phyloP scores from a whole-genome alignment of 2,113 vertebrate genomes.

The Trogon melanurus region DNA sequence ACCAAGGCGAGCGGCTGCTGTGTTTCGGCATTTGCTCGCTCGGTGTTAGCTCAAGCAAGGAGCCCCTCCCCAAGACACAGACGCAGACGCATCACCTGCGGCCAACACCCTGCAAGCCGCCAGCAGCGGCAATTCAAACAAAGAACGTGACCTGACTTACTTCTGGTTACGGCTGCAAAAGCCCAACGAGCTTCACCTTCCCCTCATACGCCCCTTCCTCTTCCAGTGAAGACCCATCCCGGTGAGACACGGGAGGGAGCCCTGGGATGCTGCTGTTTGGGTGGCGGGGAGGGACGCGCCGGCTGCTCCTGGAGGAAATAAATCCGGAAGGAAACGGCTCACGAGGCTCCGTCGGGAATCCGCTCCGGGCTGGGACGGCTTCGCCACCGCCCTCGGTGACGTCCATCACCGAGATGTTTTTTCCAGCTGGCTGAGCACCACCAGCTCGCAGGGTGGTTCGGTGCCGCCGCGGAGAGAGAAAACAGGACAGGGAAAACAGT shows the following conservation, averaged over 20 bases:
- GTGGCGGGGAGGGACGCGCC: accelerated
- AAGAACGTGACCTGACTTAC: accelerated
- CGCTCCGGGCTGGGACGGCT: not conserved
- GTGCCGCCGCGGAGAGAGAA: accelerated
- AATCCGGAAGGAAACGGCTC: not conserved
- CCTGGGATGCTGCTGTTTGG: accelerated
- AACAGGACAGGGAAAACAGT: accelerated
- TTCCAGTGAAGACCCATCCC: accelerated
- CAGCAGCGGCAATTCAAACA: not conserved
- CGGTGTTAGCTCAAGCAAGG: accelerated
- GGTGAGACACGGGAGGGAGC: not conserved
- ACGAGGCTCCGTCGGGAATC: not conserved
- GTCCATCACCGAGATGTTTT: not conserved
- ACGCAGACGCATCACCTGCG: accelerated
- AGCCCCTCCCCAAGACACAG: not conserved
- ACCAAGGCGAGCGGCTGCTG: accelerated
- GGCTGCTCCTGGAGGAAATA: accelerated
- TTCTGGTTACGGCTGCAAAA: not conserved
- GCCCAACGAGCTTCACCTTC: not conserved
- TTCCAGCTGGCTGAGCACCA: not conserved
- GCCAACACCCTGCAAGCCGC: not conserved
- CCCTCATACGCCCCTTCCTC: not conserved
- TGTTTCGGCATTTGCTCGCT: accelerated
- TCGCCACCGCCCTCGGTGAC: accelerated
- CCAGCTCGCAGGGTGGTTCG: not conserved